Evolutionary conservation across 2,113 vertebrate species (phyloP).

Genomic region (Cricetomys ansorgei): DNA sequence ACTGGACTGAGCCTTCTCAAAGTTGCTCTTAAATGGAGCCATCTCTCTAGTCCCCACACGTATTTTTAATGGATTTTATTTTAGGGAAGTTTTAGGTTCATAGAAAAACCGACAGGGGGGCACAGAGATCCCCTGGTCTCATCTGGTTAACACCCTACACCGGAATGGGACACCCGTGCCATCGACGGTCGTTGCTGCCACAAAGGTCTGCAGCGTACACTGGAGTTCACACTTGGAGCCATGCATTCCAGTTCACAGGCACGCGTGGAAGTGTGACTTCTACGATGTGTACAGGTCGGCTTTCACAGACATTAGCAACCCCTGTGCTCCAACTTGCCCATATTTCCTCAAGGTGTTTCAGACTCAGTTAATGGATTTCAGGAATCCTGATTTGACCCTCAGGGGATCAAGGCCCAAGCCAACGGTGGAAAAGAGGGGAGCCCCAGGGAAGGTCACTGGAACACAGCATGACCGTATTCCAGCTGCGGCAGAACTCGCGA

Average conservation of each 20-base stretch:
- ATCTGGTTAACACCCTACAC: not conserved
- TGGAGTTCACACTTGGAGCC: not conserved
- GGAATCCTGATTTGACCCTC: not conserved
- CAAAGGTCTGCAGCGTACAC: not conserved
- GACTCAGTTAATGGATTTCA: not conserved
- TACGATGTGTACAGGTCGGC: fast-evolving
- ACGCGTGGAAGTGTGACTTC: fast-evolving
- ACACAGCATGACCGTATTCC: not conserved
- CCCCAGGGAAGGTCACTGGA: not conserved
- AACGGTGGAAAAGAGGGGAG: not conserved
- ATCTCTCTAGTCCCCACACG: not conserved
- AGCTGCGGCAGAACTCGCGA: not conserved
- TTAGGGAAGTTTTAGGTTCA: not conserved
- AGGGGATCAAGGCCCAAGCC: not conserved
- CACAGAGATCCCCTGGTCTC: not conserved
- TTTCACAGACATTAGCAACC: not conserved
- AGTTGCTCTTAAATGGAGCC: not conserved
- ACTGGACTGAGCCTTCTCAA: not conserved
- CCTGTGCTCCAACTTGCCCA: not conserved
- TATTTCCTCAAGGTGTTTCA: not conserved
- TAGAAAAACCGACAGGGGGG: not conserved
- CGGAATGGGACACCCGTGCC: not conserved
- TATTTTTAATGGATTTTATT: not conserved
- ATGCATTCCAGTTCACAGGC: fast-evolving
- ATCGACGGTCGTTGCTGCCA: fast-evolving